Evolutionary conservation across 2,888 invertebrate species (phyloP), one percentile per base, ranked within the genome.

Genomic region (Pseudococcus longispinus): DNA sequence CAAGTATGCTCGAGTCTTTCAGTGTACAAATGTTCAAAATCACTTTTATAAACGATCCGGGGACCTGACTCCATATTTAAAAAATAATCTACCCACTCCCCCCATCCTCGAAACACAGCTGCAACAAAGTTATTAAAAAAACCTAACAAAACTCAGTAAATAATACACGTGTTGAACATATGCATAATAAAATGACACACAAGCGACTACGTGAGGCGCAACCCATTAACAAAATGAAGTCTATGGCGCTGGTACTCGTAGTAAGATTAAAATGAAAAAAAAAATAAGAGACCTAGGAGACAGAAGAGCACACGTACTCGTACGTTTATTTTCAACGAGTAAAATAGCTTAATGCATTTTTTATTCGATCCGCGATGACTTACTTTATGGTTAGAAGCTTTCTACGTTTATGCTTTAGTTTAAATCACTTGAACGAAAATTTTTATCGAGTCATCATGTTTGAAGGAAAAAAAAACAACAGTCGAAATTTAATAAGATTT

Each of bases 401-500:
- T 65, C 65, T 65, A 65, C 65, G 13, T 26, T 65, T 65, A 65
- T 65, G 65, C 65, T 26, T 65, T 26, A 65, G 65, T 65, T 65
- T 65, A 65, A 65, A 65, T 65, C 65, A 26, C 23, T 26, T 26
- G 9, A 65, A 65, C 23, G 26, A 26, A 65, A 65, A 65, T 51
- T 51, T 51, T 51, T 65, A 65, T 65, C 65, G 65, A 65, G 65
- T 65, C 65, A 65, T 65, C 65, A 26, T 65, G 65, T 65, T 26
- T 26, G 26, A 26, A 65, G 65, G 26, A 26, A 65, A 65, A 26
- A 65, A 65, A 65, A 26, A 65, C 23, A 65, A 65, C 65, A 65
- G 65, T 65, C 26, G 65, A 65, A 65, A 65, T 65, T 65, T 65
- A 65, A 65, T 65, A 65, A 65, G 65, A 65, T 65, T 26, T 26